Percentiles rank a stretch among this genome's conserved stretches.
These are phyloP conservation scores for Labia minor DNA, from an alignment of 2,888 invertebrate species.

Conservation along the genomic window DNA sequence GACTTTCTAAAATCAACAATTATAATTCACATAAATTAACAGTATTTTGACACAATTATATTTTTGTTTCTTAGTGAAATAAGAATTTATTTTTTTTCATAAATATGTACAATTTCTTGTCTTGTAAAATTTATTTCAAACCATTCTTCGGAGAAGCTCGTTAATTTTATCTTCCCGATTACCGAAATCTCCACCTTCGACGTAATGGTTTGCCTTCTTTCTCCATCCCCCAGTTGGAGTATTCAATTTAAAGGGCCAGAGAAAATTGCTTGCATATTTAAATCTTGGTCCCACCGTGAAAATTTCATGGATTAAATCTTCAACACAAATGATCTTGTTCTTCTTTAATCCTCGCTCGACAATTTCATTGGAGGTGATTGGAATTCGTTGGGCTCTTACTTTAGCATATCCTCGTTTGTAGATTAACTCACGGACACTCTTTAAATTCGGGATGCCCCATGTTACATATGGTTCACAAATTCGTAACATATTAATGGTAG, in stretches of 20 bases:
- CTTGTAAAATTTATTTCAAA: slow-evolving; percentile 56
- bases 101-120: no score
- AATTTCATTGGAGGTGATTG: slow-evolving; percentile 72
- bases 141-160: slow-evolving; percentile 89
- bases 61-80: no score
- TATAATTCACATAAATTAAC: no score
- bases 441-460: neutral
- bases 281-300: slow-evolving; percentile 72
- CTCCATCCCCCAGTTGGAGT: slow-evolving; percentile 99
- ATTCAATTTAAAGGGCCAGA: slow-evolving; percentile 99
- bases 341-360: slow-evolving; percentile 80
- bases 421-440: neutral
- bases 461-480: neutral
- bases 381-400: neutral
- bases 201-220: slow-evolving; percentile 99
- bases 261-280: slow-evolving; percentile 93
- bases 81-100: no score
- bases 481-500: slow-evolving; percentile 52
- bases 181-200: slow-evolving; percentile 99
- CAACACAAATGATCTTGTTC: slow-evolving; percentile 85
- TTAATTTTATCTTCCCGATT: slow-evolving; percentile 97
- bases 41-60: no score
- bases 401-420: neutral
- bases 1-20: no score
- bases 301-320: slow-evolving; percentile 96